These are phyloP conservation scores for Philopedon plagiatum DNA, from an alignment of 2,888 invertebrate genomes.

Conservation along the genomic window DNA sequence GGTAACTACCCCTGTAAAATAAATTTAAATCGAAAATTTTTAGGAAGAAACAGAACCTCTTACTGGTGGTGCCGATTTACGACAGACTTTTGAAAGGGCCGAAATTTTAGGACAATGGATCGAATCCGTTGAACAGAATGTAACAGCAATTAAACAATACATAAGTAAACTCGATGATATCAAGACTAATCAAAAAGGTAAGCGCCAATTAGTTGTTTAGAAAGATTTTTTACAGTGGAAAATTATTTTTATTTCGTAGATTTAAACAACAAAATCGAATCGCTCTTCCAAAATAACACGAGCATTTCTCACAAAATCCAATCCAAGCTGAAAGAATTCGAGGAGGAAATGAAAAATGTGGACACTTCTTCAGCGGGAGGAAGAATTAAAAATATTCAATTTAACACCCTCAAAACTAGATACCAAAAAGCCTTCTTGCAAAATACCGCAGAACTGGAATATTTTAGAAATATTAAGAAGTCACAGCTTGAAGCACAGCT, in stretches of 20 bases:
- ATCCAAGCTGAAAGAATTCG: constrained; percentile 59
- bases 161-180: constrained; percentile 54
- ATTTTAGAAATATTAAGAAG: constrained; percentile 71
- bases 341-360: constrained; percentile 55
- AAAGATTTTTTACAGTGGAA: too few species aligned
- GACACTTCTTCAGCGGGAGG: constrained; percentile 55
- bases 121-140: constrained; percentile 70
- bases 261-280: constrained; percentile 56
- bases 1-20: too few species aligned
- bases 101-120: constrained; percentile 71
- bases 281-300: constrained; percentile 60
- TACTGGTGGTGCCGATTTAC: constrained; percentile 46
- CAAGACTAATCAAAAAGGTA: constrained; percentile 57
- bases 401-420: constrained; percentile 68
- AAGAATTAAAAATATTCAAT: constrained; percentile 71
- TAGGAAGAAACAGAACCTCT: constrained; percentile 37
- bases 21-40: background rate
- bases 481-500: constrained; percentile 73
- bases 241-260: too few species aligned
- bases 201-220: too few species aligned
- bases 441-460: constrained; percentile 72
- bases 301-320: constrained; percentile 58
- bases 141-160: constrained; percentile 57
- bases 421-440: constrained; percentile 70
- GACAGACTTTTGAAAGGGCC: constrained; percentile 57